Base-by-base conservation (phyloP, 2,888 invertebrate genomes). In the Xylota sylvarum region DNA sequence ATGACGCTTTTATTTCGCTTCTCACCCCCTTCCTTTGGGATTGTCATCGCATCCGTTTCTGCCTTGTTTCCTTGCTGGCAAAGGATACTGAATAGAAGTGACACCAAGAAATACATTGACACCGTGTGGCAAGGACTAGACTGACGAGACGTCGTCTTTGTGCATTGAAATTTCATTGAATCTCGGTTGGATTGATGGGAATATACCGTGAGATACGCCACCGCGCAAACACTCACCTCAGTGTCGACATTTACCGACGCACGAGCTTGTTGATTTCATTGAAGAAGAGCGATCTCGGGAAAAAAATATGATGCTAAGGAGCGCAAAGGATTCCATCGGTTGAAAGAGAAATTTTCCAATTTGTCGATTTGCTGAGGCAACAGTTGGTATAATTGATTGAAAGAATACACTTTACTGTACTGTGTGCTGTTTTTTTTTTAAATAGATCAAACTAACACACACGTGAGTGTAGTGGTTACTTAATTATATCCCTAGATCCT, bases 1-100 rank as follows among this genome's bases (percentile, higher is more conserved):
- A 82, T 86, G 86, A 86, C 86, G 82, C 72, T 82, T 82, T 86
- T 86, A 82, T 82, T 82, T 82, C 69, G 62, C 72, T 78, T 82
- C 82, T 73, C 67, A 55, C 35, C 62, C 52, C 48, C 55, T 48
- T 65, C 58, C 72, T 35, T 56, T 37, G 43, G 30, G 64, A 64
- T 62, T 40, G 67, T 48, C 58, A 46, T 50, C 37, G 37, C 43
- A 19, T 67, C 48, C 37, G 40, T 6, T 70, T 79, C 35, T 58
- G 55, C 43, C 60, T 60, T 55, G 67, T 55, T 65, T 40, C 58
- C 52, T 37, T 65, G 35, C 50, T 9, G 23, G 23, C 17, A 48
- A 73, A 73, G 46, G 78, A 69, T 56, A 64, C 30, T 81, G 65
- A 81, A 81, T 72, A 65, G 81, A 52, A 70, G 50, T 81, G 81